Evolutionary conservation across 2,113 vertebrate genomes (phyloP), one percentile per base, ranked within the genome.

Genomic region (Notarius lentiginosus): DNA sequence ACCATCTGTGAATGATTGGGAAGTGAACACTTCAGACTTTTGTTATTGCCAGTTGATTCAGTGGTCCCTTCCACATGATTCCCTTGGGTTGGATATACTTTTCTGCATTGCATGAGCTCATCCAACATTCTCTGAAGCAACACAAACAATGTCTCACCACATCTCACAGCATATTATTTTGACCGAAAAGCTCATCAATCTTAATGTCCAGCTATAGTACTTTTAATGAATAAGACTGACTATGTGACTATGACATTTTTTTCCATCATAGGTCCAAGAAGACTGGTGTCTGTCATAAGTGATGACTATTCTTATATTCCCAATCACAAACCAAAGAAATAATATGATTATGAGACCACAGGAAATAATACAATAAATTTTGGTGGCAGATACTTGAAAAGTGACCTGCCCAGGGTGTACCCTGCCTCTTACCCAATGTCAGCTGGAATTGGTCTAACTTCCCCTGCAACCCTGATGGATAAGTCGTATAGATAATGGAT

Each of bases 141-240:
- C 70, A 49, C 70, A 73, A 34, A 73, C 70, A 73, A 49, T 41
- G 49, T 49, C 47, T 49, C 72, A 22, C 72, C 20, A 24, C 47
- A 75, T 75, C 72, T 75, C 72, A 51, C 72, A 7, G 1, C 72
- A 75, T 75, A 75, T 75, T 75, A 75, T 75, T 75, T 75, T 75
- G 72, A 75, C 72, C 24, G 47, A 51, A 75, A 11, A 73, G 41
- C 70, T 49, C 70, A 73, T 73, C 18, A 12, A 73, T 73, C 70
- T 73, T 73, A 11, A 8, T 49, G 8, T 73, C 18, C 41, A 49
- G 18, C 70, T 73, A 22, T 47, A 73, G 20, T 22, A 49, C 7
- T 11, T 73, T 73, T 47, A 18, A 41, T 47, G 41, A 73, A 49
- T 18, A 47, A 9, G 34, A 73, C 8, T 17, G 30, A 34, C 18